Evolutionary conservation across 2,797 vertebrate genomes (phyloP), one percentile per base, ranked within the genome.

Genomic region (Sebastes nivosus): DNA sequence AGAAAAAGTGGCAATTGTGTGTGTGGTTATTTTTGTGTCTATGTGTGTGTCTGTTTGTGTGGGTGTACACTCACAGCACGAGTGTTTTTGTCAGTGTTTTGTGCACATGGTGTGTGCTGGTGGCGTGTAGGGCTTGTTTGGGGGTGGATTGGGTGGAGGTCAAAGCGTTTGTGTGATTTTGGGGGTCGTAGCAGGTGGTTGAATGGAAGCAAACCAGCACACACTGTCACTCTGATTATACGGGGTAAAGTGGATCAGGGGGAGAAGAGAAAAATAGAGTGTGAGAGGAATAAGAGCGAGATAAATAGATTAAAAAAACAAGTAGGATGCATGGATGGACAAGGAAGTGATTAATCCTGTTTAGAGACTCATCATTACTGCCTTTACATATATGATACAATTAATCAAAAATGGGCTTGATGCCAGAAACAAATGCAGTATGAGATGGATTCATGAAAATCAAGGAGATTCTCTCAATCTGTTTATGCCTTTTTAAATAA

Each of bases 111-210:
- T 69, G 64, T 55, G 14, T 76, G 57, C 52, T 61, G 32, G 13
- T 42, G 10, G 2, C 20, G n/a, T 79, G 24, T 3, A 6, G 32
- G 52, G 32, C 27, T 52, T 63, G 27, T 46, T 42, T 14, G 38
- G 38, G 34, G 65, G 58, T 7, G 61, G 67, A 18, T 30, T 5
- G 12, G 54, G 58, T 80, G 69, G 58, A 75, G 77, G 75, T 88
- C 83, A 79, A 50, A 65, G 75, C 59, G 60, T 57, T 14, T 72
- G 58, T 83, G 69, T 63, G 60, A 8, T n/a, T 50, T 27, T 13
- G 34, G 24, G 54, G 54, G 54, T 64, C 3, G 69, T 71, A 77
- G 75, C 94, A 94, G 93, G 92, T 94, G 92, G 91, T 75, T 27
- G 77, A 68, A 89, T 79, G 81, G 75, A 29, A 78, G 80, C 79